These are phyloP conservation scores for Drosophila obscura DNA, from an alignment of 1,140 invertebrate genomes.

Conservation along the genomic window DNA sequence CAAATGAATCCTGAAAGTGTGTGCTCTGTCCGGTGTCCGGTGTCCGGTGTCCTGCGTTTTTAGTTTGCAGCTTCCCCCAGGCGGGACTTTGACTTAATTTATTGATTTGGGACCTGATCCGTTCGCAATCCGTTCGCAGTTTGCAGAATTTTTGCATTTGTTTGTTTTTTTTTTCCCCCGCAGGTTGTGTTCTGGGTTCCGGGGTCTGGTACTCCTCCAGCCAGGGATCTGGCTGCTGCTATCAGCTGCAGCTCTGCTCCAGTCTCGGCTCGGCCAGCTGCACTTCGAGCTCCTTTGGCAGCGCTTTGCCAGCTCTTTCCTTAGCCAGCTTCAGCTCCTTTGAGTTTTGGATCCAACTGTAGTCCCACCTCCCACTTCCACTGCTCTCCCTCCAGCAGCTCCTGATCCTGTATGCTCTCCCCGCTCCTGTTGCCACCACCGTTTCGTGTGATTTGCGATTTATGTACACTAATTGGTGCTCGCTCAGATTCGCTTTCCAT, in stretches of 20 bases:
- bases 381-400: too few species aligned
- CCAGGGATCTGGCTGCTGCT: neutral
- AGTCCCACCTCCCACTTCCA: neutral
- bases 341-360: neutral
- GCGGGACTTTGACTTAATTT: constrained; percentile 37
- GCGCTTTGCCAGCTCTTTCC: too few species aligned
- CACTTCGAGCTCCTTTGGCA: too few species aligned
- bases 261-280: too few species aligned
- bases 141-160: too few species aligned
- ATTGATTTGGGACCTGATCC: constrained; percentile 53
- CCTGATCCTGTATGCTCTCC: too few species aligned
- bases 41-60: too few species aligned
- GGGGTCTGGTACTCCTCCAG: neutral
- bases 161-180: too few species aligned
- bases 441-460: constrained; percentile 46
- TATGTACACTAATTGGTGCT: constrained; percentile 31
- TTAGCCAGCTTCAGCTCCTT: too few species aligned
- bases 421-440: too few species aligned
- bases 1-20: constrained; percentile 1
- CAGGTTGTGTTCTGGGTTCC: too few species aligned
- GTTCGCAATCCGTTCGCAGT: neutral
- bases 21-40: too few species aligned
- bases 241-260: neutral
- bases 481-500: neutral
- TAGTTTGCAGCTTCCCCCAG: constrained; percentile 14